phyloP scores from a whole-genome alignment of 92 coral and sea anemone genomes.

The Anthopleura xanthogrammica region DNA sequence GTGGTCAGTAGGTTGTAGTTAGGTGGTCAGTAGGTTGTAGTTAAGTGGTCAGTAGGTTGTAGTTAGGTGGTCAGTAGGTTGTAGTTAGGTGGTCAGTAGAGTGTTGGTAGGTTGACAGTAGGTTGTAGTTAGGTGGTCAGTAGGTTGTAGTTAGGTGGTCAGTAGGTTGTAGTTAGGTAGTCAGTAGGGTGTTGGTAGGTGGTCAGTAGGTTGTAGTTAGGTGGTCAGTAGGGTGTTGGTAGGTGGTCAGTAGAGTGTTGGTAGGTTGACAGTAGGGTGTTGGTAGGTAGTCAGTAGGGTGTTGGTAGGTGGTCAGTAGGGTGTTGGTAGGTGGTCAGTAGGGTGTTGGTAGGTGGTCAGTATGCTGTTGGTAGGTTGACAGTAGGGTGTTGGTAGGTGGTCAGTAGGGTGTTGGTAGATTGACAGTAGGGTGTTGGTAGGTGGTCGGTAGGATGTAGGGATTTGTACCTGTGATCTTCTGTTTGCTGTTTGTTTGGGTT shows the following conservation, averaged over 20 bases:
- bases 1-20: neutral
- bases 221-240: neutral
- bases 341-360: neutral
- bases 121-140: neutral
- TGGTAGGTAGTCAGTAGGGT: neutral
- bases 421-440: neutral
- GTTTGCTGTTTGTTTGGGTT: neutral
- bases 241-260: neutral
- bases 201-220: neutral
- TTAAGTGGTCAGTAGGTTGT: neutral
- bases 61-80: neutral
- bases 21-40: neutral
- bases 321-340: neutral
- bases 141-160: neutral
- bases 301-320: neutral
- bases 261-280: neutral
- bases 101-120: neutral
- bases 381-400: neutral
- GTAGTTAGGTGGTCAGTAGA: neutral
- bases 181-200: neutral
- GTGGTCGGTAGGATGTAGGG: neutral
- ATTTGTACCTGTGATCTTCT: neutral
- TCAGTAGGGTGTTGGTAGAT: neutral
- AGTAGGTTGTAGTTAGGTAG: neutral
- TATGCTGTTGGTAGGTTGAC: neutral